Evolutionary conservation across 2,113 vertebrate genomes (phyloP).

Genomic region (Gambusia affinis): DNA sequence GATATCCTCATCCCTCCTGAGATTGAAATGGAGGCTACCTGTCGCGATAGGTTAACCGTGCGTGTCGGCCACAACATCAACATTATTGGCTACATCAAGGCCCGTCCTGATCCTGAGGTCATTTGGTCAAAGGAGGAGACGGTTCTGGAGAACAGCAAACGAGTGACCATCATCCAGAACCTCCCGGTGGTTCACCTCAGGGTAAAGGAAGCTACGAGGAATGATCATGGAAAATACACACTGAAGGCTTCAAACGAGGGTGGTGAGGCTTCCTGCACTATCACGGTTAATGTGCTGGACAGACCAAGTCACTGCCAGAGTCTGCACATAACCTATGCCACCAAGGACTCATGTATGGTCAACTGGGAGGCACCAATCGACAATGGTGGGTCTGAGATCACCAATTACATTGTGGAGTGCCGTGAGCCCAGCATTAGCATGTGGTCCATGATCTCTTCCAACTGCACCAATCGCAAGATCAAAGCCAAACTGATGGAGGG

Average conservation of each 20-base stretch:
- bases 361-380: slow-evolving; percentile 94
- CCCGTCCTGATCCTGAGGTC: slow-evolving; percentile 93
- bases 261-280: slow-evolving; percentile 90
- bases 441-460: slow-evolving; percentile 94
- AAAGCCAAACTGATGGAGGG: slow-evolving; percentile 93
- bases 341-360: slow-evolving; percentile 91
- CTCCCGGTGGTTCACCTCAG: slow-evolving; percentile 87
- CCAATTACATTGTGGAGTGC: slow-evolving; percentile 96
- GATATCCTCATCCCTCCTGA: slow-evolving; percentile 97
- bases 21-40: slow-evolving; percentile 90
- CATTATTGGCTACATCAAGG: slow-evolving; percentile 90
- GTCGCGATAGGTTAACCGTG: slow-evolving; percentile 90
- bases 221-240: slow-evolving; percentile 92
- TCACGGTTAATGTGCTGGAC: slow-evolving; percentile 93
- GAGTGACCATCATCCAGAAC: slow-evolving; percentile 84
- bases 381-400: slow-evolving; percentile 98
- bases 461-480: slow-evolving; percentile 90
- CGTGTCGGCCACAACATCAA: slow-evolving; percentile 95
- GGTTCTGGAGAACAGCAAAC: slow-evolving; percentile 85
- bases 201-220: slow-evolving; percentile 91
- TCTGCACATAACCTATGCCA: slow-evolving; percentile 87
- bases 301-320: slow-evolving; percentile 95
- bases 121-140: slow-evolving; percentile 91
- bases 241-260: slow-evolving; percentile 93
- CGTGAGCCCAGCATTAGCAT: slow-evolving; percentile 91